A percentile compares a stretch with the other conserved stretches of the same genome.
These are phyloP conservation scores for Prunella himalayana DNA, from an alignment of 2,113 vertebrate genomes.

Conservation along the genomic window DNA sequence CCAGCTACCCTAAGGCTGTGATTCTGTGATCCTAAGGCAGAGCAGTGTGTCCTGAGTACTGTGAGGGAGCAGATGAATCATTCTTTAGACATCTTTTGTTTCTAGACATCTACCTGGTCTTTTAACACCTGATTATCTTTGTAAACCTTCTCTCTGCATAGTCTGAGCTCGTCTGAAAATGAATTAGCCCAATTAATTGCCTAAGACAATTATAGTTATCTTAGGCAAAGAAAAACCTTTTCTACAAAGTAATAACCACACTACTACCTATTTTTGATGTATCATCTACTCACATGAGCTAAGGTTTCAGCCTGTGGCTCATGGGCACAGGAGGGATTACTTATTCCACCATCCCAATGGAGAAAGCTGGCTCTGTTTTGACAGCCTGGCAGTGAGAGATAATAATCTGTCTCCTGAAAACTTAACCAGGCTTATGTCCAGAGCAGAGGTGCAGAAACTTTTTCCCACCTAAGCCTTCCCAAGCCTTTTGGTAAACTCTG, in stretches of 20 bases:
- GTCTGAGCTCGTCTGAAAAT: not conserved
- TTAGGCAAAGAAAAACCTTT: not conserved
- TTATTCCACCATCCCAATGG: not conserved
- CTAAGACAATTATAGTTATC: not conserved
- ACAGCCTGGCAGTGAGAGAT: not conserved
- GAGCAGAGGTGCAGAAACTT: not conserved
- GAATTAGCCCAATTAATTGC: too few species aligned
- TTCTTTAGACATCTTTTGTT: not conserved
- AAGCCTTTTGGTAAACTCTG: not conserved
- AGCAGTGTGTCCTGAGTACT: not conserved
- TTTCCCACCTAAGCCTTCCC: not conserved
- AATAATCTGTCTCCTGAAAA: not conserved
- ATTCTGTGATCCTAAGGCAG: not conserved
- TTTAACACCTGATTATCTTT: not conserved
- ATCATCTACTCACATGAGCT: not conserved
- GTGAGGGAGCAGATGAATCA: not conserved
- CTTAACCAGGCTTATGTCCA: not conserved
- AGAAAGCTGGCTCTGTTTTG: not conserved
- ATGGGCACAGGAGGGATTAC: not conserved
- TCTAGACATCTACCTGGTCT: not conserved
- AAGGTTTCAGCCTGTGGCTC: not conserved
- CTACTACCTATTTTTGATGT: not conserved
- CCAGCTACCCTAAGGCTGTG: not conserved
- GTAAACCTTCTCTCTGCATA: not conserved
- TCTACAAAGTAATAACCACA: not conserved